Evolutionary conservation across 2,797 vertebrate species (phyloP).

Genomic region (Potorous gilbertii): DNA sequence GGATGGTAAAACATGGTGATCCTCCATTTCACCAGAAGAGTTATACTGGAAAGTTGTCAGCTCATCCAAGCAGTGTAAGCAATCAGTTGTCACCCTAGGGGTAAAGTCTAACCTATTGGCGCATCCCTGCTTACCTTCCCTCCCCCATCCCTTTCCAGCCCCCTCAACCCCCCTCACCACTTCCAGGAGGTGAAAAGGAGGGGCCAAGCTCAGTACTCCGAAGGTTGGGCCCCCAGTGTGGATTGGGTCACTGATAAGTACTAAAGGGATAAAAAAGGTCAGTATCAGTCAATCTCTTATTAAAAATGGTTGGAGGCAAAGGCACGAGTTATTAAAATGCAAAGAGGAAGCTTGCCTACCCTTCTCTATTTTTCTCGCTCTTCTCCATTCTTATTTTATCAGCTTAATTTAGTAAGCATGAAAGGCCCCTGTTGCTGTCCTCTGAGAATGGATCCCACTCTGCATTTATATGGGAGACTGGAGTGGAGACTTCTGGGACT

Average conservation of each 20-base stretch:
- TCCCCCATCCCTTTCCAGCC: neutral
- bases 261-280: neutral
- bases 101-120: neutral
- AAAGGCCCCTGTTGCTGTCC: slow-evolving; percentile 18
- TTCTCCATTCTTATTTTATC: slow-evolving; percentile 62
- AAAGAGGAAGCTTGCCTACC: slow-evolving; percentile 18
- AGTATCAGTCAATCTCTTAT: slow-evolving; percentile 47
- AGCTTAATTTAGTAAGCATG: slow-evolving; percentile 55
- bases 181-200: neutral
- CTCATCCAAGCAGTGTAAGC: neutral
- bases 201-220: neutral
- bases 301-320: slow-evolving; percentile 52
- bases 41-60: neutral
- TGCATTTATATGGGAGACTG: neutral
- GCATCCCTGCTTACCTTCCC: neutral
- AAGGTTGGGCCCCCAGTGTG: neutral
- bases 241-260: neutral
- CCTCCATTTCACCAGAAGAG: neutral
- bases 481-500: neutral
- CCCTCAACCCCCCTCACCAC: neutral
- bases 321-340: slow-evolving; percentile 63
- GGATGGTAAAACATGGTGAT: neutral
- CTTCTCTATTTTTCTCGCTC: neutral
- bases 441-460: neutral
- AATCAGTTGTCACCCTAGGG: neutral